These are phyloP conservation scores for Malthinus seriepunctatus DNA, from an alignment of 2,888 invertebrate species.

Conservation along the genomic window DNA sequence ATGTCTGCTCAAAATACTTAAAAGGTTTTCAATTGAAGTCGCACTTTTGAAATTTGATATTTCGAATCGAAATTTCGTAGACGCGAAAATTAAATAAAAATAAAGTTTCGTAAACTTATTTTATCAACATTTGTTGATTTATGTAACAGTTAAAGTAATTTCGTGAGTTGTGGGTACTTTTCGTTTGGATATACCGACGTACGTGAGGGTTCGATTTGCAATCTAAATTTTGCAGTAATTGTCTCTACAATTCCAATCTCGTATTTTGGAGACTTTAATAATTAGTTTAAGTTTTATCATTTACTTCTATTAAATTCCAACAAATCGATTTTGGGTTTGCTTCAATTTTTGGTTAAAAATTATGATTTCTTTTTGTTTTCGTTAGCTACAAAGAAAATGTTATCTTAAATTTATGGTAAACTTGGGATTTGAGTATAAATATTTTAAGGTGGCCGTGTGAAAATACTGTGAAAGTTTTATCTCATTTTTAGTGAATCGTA, in stretches of 20 bases:
- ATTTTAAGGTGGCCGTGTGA: background rate
- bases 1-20: too few relatives aligned
- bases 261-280: background rate
- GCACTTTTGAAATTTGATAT: too few relatives aligned
- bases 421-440: constrained; percentile 1
- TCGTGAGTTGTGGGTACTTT: constrained; percentile 4
- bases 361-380: too few relatives aligned
- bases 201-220: constrained; percentile 7
- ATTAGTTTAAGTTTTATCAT: background rate
- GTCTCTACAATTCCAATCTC: constrained; percentile 3
- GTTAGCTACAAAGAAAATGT: background rate
- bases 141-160: constrained; percentile 5
- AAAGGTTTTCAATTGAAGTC: too few relatives aligned
- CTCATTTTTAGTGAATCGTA: too few relatives aligned
- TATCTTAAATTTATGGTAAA: background rate
- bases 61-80: too few relatives aligned
- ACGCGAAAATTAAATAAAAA: too few relatives aligned
- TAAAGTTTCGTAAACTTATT: background rate
- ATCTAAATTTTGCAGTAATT: constrained; percentile 1
- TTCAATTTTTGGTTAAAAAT: too few relatives aligned
- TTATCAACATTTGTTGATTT: constrained; percentile 5
- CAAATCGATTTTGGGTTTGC: constrained; percentile 3
- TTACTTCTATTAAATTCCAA: constrained; percentile 1
- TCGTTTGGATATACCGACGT: constrained; percentile 1
- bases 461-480: background rate